A percentile compares a stretch with the other conserved stretches of the same genome.
Evolutionary conservation across 2,113 vertebrate species (phyloP).

Genomic region (Azemiops feae): DNA sequence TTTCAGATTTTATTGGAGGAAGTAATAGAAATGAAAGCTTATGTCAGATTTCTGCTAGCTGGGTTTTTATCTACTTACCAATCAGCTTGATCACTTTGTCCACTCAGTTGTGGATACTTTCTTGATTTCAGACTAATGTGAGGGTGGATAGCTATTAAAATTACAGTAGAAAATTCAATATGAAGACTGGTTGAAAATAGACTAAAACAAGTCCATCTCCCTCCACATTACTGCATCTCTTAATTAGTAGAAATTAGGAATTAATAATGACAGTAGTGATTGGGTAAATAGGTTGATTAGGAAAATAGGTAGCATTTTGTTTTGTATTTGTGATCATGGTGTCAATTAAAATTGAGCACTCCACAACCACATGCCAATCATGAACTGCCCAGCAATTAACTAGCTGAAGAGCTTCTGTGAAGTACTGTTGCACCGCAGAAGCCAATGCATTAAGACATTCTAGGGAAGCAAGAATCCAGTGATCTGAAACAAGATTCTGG

Average conservation of each 20-base stretch:
- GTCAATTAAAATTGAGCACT: neutral
- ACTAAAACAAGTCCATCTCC: neutral
- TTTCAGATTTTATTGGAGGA: neutral
- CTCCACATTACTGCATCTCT: neutral
- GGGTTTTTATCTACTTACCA: neutral
- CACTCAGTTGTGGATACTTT: neutral
- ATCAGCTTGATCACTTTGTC: neutral
- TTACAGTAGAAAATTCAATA: neutral
- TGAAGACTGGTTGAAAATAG: neutral
- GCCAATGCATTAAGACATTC: neutral
- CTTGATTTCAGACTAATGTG: neutral
- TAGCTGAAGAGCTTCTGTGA: neutral
- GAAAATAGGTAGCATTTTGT: neutral
- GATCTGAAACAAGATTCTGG: neutral
- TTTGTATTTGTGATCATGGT: neutral
- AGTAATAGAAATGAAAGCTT: neutral
- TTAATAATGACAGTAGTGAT: neutral
- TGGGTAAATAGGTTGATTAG: neutral
- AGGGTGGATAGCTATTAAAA: neutral
- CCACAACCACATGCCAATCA: neutral
- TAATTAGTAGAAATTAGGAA: neutral
- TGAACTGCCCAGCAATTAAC: neutral
- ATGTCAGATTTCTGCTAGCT: neutral
- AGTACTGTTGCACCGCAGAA: neutral
- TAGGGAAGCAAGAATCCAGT: neutral